Base-by-base conservation (phyloP, 2,113 vertebrate genomes). In the Dipodomys stephensi region DNA sequence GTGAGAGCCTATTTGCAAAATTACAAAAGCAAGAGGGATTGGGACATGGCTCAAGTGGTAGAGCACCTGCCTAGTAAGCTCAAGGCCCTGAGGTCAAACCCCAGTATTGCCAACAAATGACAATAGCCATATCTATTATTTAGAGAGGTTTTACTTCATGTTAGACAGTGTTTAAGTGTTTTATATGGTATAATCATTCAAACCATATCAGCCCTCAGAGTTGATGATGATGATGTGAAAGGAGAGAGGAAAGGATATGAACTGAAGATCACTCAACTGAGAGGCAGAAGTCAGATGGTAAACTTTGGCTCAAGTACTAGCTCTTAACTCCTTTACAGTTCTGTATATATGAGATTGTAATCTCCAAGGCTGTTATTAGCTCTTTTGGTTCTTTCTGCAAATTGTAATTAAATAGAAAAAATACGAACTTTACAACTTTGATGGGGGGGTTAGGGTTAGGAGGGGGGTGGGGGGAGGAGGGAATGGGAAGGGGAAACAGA, bases 331-430 rank as follows among this genome's bases (percentile, higher is more conserved):
- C 46, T 88, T 39, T 28, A 15, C 25, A 49, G 6, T 20, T 7
- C 23, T 44, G 15, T 64, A 32, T 44, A 2, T 67, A 83, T n/a
- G 39, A 1, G 12, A n/a, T 1, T 44, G 7, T 6, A 3, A 74
- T 25, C 25, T 30, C 27, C 25, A 27, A 20, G 3, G 13, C 39
- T 57, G 18, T 30, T 28, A 32, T 13, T 64, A 23, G 20, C 10
- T 22, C 64, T 68, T 53, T 27, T 25, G 30, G 44, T 19, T 10
- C 65, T 83, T 82, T 62, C 9, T 86, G 27, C 13, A 91, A 79
- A 82, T 91, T 39, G 83, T 12, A 93, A 94, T 73, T 49, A 84
- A 28, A 4, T 73, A 79, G 23, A 84, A 84, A 53, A 18, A 76
- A 91, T 23, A 60, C 6, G 39, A 39, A 39, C 39, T 39, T 39